Evolutionary conservation across 2,888 invertebrate genomes (phyloP).

Genomic region (Coelogynopora nodosa): DNA sequence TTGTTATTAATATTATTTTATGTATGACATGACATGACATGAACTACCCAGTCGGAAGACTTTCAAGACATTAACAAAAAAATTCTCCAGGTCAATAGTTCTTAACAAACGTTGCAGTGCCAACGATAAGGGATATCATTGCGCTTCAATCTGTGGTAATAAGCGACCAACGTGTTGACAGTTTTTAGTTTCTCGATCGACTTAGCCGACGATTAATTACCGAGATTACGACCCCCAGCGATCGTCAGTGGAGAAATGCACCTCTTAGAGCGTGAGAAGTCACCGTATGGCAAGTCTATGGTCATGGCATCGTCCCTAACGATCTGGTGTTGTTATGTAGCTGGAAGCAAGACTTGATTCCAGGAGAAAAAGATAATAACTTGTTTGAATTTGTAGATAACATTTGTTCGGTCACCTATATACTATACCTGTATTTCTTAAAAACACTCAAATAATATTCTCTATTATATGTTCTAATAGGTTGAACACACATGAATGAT

Average conservation of each 20-base stretch:
- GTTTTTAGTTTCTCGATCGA: background rate
- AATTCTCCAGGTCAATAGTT: no score
- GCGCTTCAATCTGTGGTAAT: no score
- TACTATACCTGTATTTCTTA: no score
- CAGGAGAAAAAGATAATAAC: background rate
- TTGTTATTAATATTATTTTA: no score
- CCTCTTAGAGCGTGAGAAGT: background rate
- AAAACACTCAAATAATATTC: background rate
- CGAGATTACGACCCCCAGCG: slow-evolving; percentile 2
- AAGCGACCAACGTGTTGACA: no score
- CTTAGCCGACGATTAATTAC: background rate
- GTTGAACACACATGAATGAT: no score
- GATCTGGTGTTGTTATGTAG: background rate
- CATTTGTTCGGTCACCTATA: background rate
- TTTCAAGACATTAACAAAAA: no score
- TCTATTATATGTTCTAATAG: no score
- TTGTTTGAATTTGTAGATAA: background rate
- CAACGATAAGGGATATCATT: no score
- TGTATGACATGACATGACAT: no score
- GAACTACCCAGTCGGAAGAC: no score
- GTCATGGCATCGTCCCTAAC: background rate
- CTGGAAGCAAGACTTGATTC: background rate
- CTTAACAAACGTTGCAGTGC: no score
- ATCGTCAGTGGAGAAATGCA: background rate
- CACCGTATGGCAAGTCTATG: background rate